A percentile compares a stretch with the other conserved stretches of the same genome.
Conservation (phyloP, 2,113 vertebrate genomes). For the Turnix velox region DNA sequence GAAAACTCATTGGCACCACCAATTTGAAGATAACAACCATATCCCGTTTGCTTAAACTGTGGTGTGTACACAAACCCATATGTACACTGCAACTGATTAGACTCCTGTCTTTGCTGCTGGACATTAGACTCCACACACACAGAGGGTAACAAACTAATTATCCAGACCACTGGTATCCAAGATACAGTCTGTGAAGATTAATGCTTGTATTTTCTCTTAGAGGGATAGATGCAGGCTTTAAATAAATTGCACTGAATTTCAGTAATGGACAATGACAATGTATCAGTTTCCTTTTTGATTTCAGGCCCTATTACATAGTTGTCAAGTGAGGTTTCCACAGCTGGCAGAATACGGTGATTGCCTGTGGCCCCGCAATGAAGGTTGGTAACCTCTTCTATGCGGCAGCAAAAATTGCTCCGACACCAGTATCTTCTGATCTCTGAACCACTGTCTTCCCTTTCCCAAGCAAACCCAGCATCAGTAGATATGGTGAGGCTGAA, state of each 20-base stretch:
- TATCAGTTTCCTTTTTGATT: conserved; percentile 61
- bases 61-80: background rate
- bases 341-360: background rate
- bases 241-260: conserved; percentile 69
- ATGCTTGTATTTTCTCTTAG: conserved; percentile 64
- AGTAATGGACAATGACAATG: conserved; percentile 63
- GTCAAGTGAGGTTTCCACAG: conserved; percentile 19
- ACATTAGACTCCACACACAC: background rate
- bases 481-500: background rate
- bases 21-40: background rate
- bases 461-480: background rate
- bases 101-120: conserved; percentile 19
- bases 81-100: background rate
- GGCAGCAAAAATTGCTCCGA: background rate
- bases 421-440: background rate
- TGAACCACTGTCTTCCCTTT: background rate
- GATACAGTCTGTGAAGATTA: conserved; percentile 63
- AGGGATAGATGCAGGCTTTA: conserved; percentile 62
- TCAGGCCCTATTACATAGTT: conserved; percentile 6
- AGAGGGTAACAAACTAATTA: conserved; percentile 66
- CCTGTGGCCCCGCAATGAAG: background rate
- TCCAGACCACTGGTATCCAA: conserved; percentile 61
- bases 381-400: background rate
- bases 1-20: background rate
- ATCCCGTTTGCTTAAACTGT: background rate